Evolutionary conservation across 2,113 vertebrate genomes (phyloP), one percentile per base, ranked within the genome.

Genomic region (Saguinus imperator): DNA sequence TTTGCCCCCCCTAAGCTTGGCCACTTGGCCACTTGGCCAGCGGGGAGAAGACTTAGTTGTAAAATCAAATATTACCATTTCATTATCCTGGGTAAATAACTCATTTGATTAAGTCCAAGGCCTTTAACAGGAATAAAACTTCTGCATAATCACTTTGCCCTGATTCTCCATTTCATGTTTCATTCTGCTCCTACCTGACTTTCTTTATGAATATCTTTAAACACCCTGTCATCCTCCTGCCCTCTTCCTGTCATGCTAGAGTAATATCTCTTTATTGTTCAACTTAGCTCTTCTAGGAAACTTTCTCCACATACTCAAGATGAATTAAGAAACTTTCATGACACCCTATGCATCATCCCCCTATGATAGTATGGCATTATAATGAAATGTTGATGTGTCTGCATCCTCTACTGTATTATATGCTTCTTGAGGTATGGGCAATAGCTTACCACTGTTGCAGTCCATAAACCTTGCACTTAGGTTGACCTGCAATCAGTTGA

Each of bases 151-250:
- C 20, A 77, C 32, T 4, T 12, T 55, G 3, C 3, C 10, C 6
- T 12, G 52, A 12, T 6, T 48, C 57, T 27, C 35, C 1, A 23
- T 43, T 85, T 37, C 14, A 57, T 13, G 2, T 55, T 61, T 61
- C 17, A 8, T 23, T 55, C 13, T 45, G 0, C 13, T 32, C 1
- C n/a, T 88, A 17, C 1, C 11, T 80, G 11, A 27, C 43, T 50
- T 89, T 50, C 6, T 77, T 87, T 48, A 73, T 64, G 40, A 84
- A 37, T 2, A 18, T 58, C 25, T 29, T 45, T 3, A 35, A 3
- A 23, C 8, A 48, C 0, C 0, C 6, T 16, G 1, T 29, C 21
- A 14, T 4, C 27, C 0, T 58, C 35, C 57, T 81, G 8, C 7
- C 37, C 13, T 43, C 80, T 79, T 58, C 18, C n/a, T n/a, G 17